Conservation (phyloP, 2,888 invertebrate species). For the Archaeoteleia sp. region DNA sequence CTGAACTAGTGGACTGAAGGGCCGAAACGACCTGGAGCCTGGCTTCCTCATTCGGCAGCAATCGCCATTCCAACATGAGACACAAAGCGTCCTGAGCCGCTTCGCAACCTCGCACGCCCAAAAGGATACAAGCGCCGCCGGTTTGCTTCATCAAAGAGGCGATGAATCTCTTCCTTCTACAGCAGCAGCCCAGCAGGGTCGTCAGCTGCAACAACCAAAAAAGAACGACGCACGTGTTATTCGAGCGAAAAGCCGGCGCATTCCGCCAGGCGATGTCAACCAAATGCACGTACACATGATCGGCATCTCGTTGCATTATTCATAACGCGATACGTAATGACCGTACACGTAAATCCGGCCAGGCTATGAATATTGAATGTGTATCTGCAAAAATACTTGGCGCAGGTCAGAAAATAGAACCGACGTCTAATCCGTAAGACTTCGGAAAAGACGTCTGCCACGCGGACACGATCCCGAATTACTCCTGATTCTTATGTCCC, state of each 20-base stretch:
- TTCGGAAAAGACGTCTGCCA: conserved; percentile 21
- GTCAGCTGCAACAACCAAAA: conserved; percentile 75
- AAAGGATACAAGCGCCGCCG: conserved; percentile 82
- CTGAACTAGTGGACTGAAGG: conserved; percentile 83
- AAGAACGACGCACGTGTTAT: conserved; percentile 26
- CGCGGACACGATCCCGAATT: conserved; percentile 9
- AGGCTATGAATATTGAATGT: conserved; percentile 44
- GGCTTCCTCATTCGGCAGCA: conserved; percentile 79
- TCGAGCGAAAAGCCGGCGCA: too few relatives aligned
- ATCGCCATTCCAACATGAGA: conserved; percentile 86
- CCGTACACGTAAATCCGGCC: conserved; percentile 34
- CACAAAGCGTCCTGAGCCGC: conserved; percentile 83
- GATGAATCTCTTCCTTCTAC: conserved; percentile 84
- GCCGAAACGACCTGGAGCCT: conserved; percentile 84
- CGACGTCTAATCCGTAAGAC: conserved; percentile 23
- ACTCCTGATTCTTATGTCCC: background rate
- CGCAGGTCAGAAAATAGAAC: conserved; percentile 38
- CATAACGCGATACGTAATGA: conserved; percentile 33
- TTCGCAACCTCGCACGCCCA: conserved; percentile 82
- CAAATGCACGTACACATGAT: conserved; percentile 19
- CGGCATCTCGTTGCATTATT: conserved; percentile 35
- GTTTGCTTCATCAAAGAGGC: conserved; percentile 81
- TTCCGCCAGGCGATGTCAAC: too few relatives aligned
- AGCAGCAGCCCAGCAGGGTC: conserved; percentile 81
- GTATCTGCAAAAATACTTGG: conserved; percentile 30